These are phyloP conservation scores for Magallana nippona DNA, from an alignment of 2,888 invertebrate genomes.

Conservation along the genomic window DNA sequence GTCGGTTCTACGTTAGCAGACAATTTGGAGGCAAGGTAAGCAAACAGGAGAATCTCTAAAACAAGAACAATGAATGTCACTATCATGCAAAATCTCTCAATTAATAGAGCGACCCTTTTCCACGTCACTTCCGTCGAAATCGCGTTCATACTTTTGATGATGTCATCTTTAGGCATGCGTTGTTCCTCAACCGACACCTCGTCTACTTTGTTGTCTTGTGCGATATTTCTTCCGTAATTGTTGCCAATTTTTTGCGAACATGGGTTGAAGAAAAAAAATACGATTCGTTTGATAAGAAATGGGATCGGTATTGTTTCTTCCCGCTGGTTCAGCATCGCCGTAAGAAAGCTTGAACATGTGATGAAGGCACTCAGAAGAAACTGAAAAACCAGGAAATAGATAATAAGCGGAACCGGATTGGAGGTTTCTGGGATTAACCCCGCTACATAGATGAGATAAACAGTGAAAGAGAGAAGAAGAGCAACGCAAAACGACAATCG, in stretches of 20 bases:
- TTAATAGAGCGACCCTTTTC: not conserved
- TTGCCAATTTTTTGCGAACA: not conserved
- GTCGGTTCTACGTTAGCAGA: not conserved
- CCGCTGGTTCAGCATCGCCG: not conserved
- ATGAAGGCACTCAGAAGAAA: not conserved
- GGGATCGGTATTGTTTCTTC: not conserved
- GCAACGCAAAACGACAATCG: constrained; percentile 9
- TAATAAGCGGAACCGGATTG: not conserved
- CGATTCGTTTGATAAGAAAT: not conserved
- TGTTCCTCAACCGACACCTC: not conserved
- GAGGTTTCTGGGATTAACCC: constrained; percentile 6
- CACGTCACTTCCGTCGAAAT: not conserved
- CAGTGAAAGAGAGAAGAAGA: constrained; percentile 6
- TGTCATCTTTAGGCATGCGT: not conserved
- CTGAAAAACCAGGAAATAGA: constrained; percentile 11
- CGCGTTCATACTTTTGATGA: not conserved
- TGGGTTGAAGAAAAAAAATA: not conserved
- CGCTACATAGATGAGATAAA: constrained; percentile 2
- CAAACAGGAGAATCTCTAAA: not conserved
- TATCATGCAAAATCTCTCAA: not conserved
- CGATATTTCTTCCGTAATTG: not conserved
- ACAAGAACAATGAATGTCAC: not conserved
- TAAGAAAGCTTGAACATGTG: constrained; percentile 14
- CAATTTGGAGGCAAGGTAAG: not conserved
- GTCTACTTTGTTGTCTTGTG: not conserved